phyloP scores from a whole-genome alignment of 2,113 vertebrate genomes.

The Esox niger region DNA sequence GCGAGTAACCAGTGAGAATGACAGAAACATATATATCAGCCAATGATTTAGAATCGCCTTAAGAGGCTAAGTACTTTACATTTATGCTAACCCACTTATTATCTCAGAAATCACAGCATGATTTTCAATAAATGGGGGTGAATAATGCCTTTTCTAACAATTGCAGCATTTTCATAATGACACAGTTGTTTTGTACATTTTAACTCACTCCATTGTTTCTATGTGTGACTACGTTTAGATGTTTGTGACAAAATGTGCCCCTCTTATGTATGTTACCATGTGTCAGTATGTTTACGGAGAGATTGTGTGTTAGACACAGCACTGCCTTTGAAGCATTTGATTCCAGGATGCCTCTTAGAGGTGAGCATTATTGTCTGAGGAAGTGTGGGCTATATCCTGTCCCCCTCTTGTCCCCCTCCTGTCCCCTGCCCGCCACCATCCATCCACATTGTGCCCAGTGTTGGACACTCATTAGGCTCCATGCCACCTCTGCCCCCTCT shows the following conservation, averaged over 20 bases:
- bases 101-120: too few relatives aligned
- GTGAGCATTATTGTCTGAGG: slow-evolving; percentile 68
- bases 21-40: too few relatives aligned
- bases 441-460: slow-evolving; percentile 43
- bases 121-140: too few relatives aligned
- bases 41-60: too few relatives aligned
- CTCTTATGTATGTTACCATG: slow-evolving; percentile 7
- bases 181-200: background rate
- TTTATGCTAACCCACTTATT: too few relatives aligned
- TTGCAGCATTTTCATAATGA: background rate
- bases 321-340: slow-evolving; percentile 52
- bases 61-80: too few relatives aligned
- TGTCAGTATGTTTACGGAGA: slow-evolving; percentile 26
- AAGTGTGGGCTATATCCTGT: slow-evolving; percentile 69
- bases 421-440: slow-evolving; percentile 33
- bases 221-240: background rate
- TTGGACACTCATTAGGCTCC: slow-evolving; percentile 30
- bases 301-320: slow-evolving; percentile 36
- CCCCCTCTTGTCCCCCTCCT: slow-evolving; percentile 38
- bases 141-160: too few relatives aligned
- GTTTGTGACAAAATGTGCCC: too few relatives aligned
- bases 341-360: slow-evolving; percentile 71
- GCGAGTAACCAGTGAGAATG: too few relatives aligned
- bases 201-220: background rate
- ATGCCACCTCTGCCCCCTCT: slow-evolving; percentile 11